These are phyloP conservation scores for Lagopus leucura DNA, from an alignment of 2,113 vertebrate genomes.

Conservation along the genomic window DNA sequence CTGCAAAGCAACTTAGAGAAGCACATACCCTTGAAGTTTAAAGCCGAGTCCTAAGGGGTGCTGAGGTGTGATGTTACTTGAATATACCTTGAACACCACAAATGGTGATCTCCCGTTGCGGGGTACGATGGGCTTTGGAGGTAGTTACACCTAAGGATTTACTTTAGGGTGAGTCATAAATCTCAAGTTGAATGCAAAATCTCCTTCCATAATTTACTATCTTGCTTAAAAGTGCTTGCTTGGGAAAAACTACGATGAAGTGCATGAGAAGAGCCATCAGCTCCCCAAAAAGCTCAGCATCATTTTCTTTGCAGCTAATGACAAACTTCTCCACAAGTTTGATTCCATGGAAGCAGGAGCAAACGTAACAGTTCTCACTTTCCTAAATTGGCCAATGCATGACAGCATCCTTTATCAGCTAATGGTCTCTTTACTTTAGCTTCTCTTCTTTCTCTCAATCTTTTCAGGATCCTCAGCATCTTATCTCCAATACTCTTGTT, in stretches of 20 bases:
- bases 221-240: neutral
- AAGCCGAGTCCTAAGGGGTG: neutral
- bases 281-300: rapidly evolving
- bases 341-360: neutral
- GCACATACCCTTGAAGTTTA: neutral
- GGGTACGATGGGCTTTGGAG: neutral
- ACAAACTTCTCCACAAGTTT: neutral
- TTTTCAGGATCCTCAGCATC: constrained; percentile 35
- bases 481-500: neutral
- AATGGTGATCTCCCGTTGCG: neutral
- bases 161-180: neutral
- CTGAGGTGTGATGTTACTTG: neutral
- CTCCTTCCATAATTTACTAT: neutral
- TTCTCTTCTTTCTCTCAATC: neutral
- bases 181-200: rapidly evolving
- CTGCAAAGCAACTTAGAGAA: neutral
- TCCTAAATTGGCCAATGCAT: neutral
- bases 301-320: neutral
- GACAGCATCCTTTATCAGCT: neutral
- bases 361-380: neutral
- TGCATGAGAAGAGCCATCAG: neutral
- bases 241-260: neutral
- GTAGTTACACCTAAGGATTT: neutral
- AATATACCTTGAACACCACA: too few species aligned
- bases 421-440: constrained; percentile 26